Conservation (phyloP, 1,140 invertebrate species). For the Solen grandis region DNA sequence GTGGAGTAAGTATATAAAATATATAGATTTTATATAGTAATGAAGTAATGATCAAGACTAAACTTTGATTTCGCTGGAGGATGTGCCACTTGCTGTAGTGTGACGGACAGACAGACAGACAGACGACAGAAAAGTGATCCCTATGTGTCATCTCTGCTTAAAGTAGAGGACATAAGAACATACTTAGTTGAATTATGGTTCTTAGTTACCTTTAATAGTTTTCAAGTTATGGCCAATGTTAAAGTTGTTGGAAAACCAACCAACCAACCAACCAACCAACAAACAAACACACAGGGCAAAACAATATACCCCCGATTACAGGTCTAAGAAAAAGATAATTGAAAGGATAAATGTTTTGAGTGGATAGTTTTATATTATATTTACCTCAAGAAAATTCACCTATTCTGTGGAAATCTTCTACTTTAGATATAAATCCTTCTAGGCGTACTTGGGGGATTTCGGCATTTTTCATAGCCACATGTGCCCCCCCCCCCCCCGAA, state of each 20-base stretch:
- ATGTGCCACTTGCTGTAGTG: too few species aligned
- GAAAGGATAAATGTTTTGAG: neutral
- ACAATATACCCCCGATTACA: neutral
- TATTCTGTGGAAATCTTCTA: conserved; percentile 58
- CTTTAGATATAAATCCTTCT: conserved; percentile 58
- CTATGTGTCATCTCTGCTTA: neutral
- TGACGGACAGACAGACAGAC: too few species aligned
- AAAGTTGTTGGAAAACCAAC: too few species aligned
- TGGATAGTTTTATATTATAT: neutral
- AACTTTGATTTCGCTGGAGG: too few species aligned
- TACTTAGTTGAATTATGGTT: neutral
- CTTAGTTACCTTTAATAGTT: neutral
- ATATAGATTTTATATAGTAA: too few species aligned
- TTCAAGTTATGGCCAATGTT: too few species aligned
- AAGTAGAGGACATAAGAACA: neutral
- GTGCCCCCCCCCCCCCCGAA: conserved; percentile 52
- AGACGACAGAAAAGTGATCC: too few species aligned
- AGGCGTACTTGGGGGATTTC: conserved; percentile 3
- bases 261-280: too few species aligned
- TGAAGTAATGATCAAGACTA: too few species aligned
- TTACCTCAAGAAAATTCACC: conserved; percentile 57
- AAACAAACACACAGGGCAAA: too few species aligned
- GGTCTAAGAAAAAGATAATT: neutral
- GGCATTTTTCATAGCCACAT: conserved; percentile 47
- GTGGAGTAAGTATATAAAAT: too few species aligned